Evolutionary conservation across 2,113 vertebrate species (phyloP).

Genomic region (Emydura subglobosa): DNA sequence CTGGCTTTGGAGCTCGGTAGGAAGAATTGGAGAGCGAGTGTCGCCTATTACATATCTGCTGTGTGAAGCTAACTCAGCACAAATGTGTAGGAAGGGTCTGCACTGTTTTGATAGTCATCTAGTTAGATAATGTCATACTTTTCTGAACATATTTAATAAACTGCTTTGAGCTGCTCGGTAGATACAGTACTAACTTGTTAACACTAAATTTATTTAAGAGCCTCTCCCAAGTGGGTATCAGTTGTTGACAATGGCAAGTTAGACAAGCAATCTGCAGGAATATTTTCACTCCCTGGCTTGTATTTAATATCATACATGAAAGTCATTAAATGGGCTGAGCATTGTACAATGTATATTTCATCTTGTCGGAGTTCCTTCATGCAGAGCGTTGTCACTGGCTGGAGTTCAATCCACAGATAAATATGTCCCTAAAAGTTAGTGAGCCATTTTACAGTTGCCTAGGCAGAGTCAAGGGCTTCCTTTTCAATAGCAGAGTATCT

Average conservation of each 20-base stretch:
- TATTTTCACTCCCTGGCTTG: not conserved
- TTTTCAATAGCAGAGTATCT: not conserved
- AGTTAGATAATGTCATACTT: not conserved
- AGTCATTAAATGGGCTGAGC: accelerated
- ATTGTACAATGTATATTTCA: not conserved
- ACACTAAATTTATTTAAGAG: accelerated
- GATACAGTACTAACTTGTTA: not conserved
- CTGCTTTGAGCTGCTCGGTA: not conserved
- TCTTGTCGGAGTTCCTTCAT: not conserved
- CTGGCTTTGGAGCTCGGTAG: accelerated
- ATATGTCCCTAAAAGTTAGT: not conserved
- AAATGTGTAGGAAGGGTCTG: not conserved
- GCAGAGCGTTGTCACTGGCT: not conserved
- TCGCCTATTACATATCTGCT: not conserved
- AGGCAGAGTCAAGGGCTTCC: not conserved
- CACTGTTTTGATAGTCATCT: not conserved
- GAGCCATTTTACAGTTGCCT: accelerated
- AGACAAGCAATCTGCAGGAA: not conserved
- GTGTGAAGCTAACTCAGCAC: not conserved
- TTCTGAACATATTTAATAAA: not conserved
- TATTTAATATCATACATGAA: not conserved
- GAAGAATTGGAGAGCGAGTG: not conserved
- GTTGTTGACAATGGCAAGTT: too few species aligned
- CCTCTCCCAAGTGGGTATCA: accelerated
- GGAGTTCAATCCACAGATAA: not conserved